These are phyloP conservation scores for Calephelis virginiensis DNA, from an alignment of 1,140 invertebrate genomes.

Conservation along the genomic window DNA sequence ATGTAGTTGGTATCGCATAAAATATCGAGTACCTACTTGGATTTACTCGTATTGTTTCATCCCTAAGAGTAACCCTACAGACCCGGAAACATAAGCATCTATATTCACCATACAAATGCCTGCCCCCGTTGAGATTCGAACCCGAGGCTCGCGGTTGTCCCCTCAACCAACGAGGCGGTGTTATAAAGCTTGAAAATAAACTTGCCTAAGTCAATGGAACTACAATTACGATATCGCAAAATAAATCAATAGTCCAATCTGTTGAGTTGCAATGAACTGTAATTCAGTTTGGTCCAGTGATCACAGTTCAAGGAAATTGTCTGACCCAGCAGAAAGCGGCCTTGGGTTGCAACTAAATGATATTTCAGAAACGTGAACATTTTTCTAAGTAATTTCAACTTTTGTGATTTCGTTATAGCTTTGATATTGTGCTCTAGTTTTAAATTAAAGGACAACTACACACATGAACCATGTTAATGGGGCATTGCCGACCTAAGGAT, in stretches of 20 bases:
- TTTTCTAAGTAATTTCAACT: not conserved
- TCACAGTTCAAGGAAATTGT: conserved; percentile 7
- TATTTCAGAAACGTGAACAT: not conserved
- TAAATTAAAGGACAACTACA: not conserved
- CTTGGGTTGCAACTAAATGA: conserved; percentile 4
- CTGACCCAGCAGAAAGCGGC: conserved; percentile 6
- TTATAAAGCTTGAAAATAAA: too few species aligned
- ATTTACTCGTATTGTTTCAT: too few species aligned
- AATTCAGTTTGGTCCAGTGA: not conserved
- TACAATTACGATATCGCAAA: not conserved
- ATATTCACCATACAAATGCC: too few species aligned
- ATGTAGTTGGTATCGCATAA: too few species aligned
- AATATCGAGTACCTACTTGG: too few species aligned
- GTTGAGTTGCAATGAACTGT: conserved; percentile 9
- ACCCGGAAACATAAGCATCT: too few species aligned
- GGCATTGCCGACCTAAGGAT: too few species aligned
- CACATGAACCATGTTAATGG: too few species aligned
- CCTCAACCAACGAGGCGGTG: too few species aligned
- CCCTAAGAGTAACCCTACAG: too few species aligned
- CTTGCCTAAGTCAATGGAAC: not conserved
- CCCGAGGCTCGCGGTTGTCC: too few species aligned
- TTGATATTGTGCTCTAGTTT: not conserved
- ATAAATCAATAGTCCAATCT: conserved; percentile 6
- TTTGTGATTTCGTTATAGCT: not conserved
- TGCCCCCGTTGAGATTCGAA: too few species aligned